Evolutionary conservation across 1,140 invertebrate species (phyloP).

Genomic region (Drosophila orosa): DNA sequence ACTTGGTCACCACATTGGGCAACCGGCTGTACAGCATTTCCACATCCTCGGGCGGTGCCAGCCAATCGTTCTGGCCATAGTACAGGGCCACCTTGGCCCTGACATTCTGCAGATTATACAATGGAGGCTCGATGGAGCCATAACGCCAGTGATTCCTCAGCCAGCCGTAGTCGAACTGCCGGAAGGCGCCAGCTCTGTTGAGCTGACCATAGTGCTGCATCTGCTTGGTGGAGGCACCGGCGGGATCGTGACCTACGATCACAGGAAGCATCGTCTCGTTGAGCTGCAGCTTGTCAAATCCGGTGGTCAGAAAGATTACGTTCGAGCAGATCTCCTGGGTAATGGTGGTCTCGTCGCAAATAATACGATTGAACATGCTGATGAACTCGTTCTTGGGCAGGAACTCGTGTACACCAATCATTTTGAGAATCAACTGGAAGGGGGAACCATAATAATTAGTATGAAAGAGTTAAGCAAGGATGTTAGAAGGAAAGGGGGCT

Average conservation of each 20-base stretch:
- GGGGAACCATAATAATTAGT: neutral
- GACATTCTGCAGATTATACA: slow-evolving; percentile 87
- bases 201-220: slow-evolving; percentile 89
- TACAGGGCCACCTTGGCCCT: slow-evolving; percentile 87
- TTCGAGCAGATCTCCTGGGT: slow-evolving; percentile 86
- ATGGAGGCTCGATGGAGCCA: slow-evolving; percentile 86
- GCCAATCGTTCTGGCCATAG: slow-evolving; percentile 87
- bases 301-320: slow-evolving; percentile 86
- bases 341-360: slow-evolving; percentile 84
- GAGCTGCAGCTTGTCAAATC: slow-evolving; percentile 86
- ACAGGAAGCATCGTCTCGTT: slow-evolving; percentile 89
- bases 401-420: slow-evolving; percentile 86
- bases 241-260: slow-evolving; percentile 90
- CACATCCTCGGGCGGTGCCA: slow-evolving; percentile 85
- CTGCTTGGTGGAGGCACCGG: slow-evolving; percentile 91
- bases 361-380: slow-evolving; percentile 73
- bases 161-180: slow-evolving; percentile 85
- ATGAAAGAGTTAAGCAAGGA: neutral
- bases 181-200: slow-evolving; percentile 84
- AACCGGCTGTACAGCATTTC: slow-evolving; percentile 82
- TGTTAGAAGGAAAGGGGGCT: neutral
- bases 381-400: slow-evolving; percentile 85
- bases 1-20: slow-evolving; percentile 84
- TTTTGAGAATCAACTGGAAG: slow-evolving; percentile 65
- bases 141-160: slow-evolving; percentile 84